Conservation (phyloP, 2,797 vertebrate genomes). For the Tenualosa ilisha region DNA sequence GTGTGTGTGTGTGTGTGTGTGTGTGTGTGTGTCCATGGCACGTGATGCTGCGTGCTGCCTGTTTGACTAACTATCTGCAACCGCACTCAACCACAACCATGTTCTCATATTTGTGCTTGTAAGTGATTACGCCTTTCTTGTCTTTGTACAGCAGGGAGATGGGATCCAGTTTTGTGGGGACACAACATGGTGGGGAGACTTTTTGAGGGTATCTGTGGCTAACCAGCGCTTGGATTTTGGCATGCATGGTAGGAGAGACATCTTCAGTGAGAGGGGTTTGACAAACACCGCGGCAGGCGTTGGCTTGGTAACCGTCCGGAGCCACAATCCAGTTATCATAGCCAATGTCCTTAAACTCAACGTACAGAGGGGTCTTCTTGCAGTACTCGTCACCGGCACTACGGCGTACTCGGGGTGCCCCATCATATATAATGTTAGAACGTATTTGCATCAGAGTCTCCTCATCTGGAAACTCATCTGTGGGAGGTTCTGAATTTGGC, state of each 20-base stretch:
- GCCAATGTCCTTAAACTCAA: constrained; percentile 95
- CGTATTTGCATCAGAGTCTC: constrained; percentile 79
- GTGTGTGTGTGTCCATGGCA: too few species aligned
- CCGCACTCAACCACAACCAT: constrained; percentile 95
- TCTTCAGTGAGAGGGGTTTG: constrained; percentile 84
- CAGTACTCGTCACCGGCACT: constrained; percentile 85
- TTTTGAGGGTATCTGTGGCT: constrained; percentile 85
- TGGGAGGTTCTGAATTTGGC: constrained; percentile 53
- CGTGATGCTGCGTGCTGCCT: not conserved
- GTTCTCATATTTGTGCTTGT: constrained; percentile 94
- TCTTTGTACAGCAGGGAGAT: constrained; percentile 92
- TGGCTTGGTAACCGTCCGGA: constrained; percentile 88
- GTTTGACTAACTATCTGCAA: constrained; percentile 83
- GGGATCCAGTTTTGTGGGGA: constrained; percentile 93
- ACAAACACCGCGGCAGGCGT: constrained; percentile 87
- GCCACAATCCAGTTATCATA: constrained; percentile 95
- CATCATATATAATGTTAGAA: constrained; percentile 86
- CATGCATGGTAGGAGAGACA: constrained; percentile 90
- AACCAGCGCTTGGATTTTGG: constrained; percentile 87
- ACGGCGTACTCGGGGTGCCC: constrained; percentile 84
- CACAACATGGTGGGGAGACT: constrained; percentile 88
- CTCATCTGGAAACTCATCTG: constrained; percentile 70
- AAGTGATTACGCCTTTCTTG: constrained; percentile 86
- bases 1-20: too few species aligned
- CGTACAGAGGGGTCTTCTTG: constrained; percentile 86